Percentiles rank a stretch among this genome's conserved stretches.
These are phyloP conservation scores for Pseudolaguvia tuberculata DNA, from an alignment of 2,113 vertebrate genomes.

Conservation along the genomic window DNA sequence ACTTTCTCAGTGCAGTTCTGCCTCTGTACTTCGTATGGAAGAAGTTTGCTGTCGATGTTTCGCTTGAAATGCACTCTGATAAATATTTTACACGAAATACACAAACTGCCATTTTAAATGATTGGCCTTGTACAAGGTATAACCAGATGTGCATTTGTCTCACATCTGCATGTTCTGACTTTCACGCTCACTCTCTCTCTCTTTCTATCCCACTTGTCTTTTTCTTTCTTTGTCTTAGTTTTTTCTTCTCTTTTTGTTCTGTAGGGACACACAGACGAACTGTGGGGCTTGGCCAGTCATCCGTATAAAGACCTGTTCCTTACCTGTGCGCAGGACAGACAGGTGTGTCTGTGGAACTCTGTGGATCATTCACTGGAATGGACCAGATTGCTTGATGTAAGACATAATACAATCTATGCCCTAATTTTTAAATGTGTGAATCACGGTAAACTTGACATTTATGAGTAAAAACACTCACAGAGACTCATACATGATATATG, in stretches of 20 bases:
- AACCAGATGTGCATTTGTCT: background rate
- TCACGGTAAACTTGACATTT: too few species aligned
- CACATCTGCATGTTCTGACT: background rate
- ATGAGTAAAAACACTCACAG: too few species aligned
- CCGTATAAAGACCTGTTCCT: constrained; percentile 88
- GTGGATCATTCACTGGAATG: constrained; percentile 86
- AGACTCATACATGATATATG: too few species aligned
- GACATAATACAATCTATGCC: constrained; percentile 47
- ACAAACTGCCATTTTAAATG: background rate
- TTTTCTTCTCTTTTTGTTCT: background rate
- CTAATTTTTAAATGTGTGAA: too few species aligned
- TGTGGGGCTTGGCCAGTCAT: constrained; percentile 93
- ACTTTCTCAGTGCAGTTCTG: background rate
- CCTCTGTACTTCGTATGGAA: background rate
- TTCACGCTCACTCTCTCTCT: background rate
- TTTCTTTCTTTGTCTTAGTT: background rate
- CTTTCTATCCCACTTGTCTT: too few species aligned
- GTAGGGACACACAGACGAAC: constrained; percentile 95
- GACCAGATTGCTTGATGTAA: constrained; percentile 87
- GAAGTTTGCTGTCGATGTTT: background rate
- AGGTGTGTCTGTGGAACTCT: constrained; percentile 92
- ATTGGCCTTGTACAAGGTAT: background rate
- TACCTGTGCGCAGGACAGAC: constrained; percentile 92
- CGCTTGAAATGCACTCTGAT: background rate
- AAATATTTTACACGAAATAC: background rate